A percentile compares a stretch with the other conserved stretches of the same genome.
Conservation (phyloP, 2,113 vertebrate genomes). For the Lethenteron reissneri region DNA sequence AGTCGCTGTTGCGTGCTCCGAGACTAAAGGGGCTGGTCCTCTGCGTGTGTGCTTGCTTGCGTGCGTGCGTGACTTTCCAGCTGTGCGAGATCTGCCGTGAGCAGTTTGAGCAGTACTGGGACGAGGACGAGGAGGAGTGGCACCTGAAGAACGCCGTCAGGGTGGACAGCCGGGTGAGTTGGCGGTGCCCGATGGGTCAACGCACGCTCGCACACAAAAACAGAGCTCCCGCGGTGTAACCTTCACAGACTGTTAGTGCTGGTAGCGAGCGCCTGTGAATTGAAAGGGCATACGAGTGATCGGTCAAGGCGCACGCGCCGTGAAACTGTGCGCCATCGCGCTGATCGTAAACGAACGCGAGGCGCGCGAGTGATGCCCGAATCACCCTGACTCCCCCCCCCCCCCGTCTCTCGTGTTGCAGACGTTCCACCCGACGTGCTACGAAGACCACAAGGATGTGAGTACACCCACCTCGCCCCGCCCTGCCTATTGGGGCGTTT, state of each 20-base stretch:
- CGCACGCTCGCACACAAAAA: not conserved
- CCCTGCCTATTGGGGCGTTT: not conserved
- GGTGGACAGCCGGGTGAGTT: constrained; percentile 64
- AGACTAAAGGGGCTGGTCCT: too few relatives aligned
- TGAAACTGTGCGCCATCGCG: not conserved
- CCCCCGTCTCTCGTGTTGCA: constrained; percentile 17
- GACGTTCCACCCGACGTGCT: constrained; percentile 95
- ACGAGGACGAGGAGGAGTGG: constrained; percentile 97
- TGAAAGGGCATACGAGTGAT: not conserved
- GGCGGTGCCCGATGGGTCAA: not conserved
- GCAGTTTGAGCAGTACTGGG: constrained; percentile 93
- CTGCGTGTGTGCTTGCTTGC: too few relatives aligned
- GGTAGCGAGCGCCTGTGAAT: not conserved
- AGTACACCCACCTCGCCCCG: constrained; percentile 23
- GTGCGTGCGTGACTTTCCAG: constrained; percentile 20
- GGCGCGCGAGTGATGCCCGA: not conserved
- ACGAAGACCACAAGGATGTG: constrained; percentile 91
- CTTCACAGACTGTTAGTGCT: too few relatives aligned
- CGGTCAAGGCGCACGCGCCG: not conserved
- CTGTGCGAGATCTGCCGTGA: constrained; percentile 92
- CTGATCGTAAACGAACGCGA: not conserved
- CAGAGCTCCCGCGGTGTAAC: not conserved
- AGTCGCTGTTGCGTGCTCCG: too few relatives aligned
- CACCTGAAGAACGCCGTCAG: constrained; percentile 79
- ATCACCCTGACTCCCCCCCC: too few relatives aligned